Evolutionary conservation across 92 coral and sea anemone species (phyloP), one percentile per base, ranked within the genome.

Genomic region (Palythoa caribaeorum): DNA sequence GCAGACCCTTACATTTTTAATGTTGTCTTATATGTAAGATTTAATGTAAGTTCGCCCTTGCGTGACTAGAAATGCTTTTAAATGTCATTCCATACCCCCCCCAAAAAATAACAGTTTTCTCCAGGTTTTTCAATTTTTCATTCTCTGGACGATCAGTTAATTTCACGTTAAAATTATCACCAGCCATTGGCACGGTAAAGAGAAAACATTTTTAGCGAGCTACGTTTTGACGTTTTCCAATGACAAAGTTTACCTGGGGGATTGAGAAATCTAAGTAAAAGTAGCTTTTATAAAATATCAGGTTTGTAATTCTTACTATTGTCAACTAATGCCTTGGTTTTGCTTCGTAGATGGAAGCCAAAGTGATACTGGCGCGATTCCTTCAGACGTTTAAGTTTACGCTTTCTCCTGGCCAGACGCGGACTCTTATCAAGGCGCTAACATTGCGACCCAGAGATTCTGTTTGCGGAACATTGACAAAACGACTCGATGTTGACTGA

Each of bases 321-420:
- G 38, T 73, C 8, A 12, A 44, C n/a, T 37, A 73, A 40, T 17
- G 13, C 39, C 0, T 73, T 39, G 54, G 19, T 73, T 39, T 57
- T 20, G 44, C 51, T 57, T 5, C 37, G 20, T 35, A 78, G 83
- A 78, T 78, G 83, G 83, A 78, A 78, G 83, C 83, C 83, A 78
- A 78, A 57, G 83, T 78, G 1, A 17, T 78, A 40, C 15, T 78
- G 51, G 66, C 83, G 1, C 83, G 83, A 1, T 57, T 78, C 70
- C 83, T 78, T 16, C 83, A 78, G 83, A 57, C 83, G 12, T 78
- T 78, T 15, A 57, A 78, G 83, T 78, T 78, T 48, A 14, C 83
- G 14, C 83, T 78, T 19, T 78, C 83, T 12, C 83, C 83, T 3
- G 71, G 48, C 83, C 83, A 78, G 83, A 78, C 83, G 37, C 66